Percentiles rank a stretch among this genome's conserved stretches.
These are phyloP conservation scores for Cremastinae sp. DNA, from an alignment of 2,888 invertebrate species.

Conservation along the genomic window DNA sequence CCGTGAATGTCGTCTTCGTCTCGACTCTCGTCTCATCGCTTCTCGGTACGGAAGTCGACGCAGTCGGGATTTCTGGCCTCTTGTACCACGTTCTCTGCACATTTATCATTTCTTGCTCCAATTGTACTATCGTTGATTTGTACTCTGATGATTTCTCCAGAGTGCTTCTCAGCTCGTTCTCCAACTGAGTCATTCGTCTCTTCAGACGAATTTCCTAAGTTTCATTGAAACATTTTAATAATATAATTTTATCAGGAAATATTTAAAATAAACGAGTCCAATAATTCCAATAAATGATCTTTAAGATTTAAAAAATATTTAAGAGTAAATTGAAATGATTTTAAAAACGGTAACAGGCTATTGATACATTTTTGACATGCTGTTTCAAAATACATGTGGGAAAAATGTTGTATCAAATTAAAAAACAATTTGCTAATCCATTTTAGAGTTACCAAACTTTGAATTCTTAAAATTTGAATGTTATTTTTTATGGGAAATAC, in stretches of 20 bases:
- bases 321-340: not conserved
- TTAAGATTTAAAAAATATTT: not conserved
- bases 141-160: slow-evolving; percentile 67
- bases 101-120: slow-evolving; percentile 73
- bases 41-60: slow-evolving; percentile 31
- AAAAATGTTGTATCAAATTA: too few species aligned
- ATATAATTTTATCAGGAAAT: too few species aligned
- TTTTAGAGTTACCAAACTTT: too few species aligned
- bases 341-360: not conserved
- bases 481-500: too few species aligned
- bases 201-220: slow-evolving; percentile 74
- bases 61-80: slow-evolving; percentile 52
- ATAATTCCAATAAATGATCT: not conserved
- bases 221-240: too few species aligned
- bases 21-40: slow-evolving; percentile 59
- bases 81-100: slow-evolving; percentile 71
- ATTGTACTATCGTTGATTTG: slow-evolving; percentile 66
- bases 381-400: too few species aligned
- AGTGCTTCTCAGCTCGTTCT: slow-evolving; percentile 69
- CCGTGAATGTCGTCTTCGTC: slow-evolving; percentile 59
- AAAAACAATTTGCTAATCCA: too few species aligned
- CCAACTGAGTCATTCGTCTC: slow-evolving; percentile 71
- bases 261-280: too few species aligned
- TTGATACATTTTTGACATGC: too few species aligned
- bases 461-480: too few species aligned